phyloP scores from a whole-genome alignment of 2,797 vertebrate genomes.

The Danio tinwini region DNA sequence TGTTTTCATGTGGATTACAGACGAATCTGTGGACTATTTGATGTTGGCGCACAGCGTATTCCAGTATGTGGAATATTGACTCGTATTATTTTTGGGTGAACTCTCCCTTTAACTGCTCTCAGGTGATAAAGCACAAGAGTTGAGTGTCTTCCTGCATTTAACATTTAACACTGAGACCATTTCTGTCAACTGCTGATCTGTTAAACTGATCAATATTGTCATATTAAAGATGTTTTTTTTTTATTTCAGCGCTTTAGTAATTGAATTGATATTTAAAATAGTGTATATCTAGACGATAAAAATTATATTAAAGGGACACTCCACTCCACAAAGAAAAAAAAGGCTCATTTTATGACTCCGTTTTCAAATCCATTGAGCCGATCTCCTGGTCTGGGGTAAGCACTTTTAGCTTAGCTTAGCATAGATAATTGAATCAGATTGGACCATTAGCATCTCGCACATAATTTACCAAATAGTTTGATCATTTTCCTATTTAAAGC shows the following conservation, averaged over 20 bases:
- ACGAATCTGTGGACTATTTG: background rate
- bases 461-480: no score
- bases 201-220: constrained; percentile 12
- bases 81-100: constrained; percentile 6
- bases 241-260: background rate
- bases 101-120: constrained; percentile 12
- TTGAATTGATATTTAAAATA: background rate
- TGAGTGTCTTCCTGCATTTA: constrained; percentile 1
- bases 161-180: background rate
- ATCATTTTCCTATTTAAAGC: no score
- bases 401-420: no score
- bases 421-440: no score
- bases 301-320: no score
- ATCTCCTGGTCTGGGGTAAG: no score
- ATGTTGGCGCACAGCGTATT: no score
- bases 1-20: background rate
- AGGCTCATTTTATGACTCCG: no score
- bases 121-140: constrained; percentile 22
- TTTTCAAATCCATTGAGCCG: no score
- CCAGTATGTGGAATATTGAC: background rate
- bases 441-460: no score
- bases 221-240: background rate
- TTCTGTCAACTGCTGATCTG: constrained; percentile 18
- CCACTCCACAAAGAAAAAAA: no score
- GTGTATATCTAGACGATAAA: background rate